Evolutionary conservation across 2,113 vertebrate species (phyloP).

Genomic region (Lepus timidus): DNA sequence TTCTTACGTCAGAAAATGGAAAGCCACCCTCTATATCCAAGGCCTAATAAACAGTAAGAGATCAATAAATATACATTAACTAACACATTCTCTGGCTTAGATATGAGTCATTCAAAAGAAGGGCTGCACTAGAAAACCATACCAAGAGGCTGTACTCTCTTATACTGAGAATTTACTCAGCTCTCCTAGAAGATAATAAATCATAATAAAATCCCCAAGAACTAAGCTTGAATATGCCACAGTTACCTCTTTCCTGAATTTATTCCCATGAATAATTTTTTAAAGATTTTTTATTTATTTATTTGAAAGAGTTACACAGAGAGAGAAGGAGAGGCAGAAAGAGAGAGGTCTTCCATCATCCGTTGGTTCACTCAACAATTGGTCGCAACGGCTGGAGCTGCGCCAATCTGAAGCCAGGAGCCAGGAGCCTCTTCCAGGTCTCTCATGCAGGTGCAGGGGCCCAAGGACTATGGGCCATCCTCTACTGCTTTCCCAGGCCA

Average conservation of each 20-base stretch:
- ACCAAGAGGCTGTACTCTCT: not conserved
- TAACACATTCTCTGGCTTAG: not conserved
- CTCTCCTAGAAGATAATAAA: not conserved
- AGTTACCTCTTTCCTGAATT: slow-evolving; percentile 12
- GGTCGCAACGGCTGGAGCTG: too few relatives aligned
- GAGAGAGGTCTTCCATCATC: too few relatives aligned
- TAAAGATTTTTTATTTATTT: too few relatives aligned
- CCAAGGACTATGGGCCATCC: too few relatives aligned
- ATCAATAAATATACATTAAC: not conserved
- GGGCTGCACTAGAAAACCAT: not conserved
- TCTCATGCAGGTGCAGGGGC: too few relatives aligned
- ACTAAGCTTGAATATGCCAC: not conserved
- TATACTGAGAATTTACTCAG: not conserved
- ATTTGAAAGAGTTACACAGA: too few relatives aligned
- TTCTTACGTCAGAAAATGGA: not conserved
- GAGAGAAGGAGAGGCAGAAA: too few relatives aligned
- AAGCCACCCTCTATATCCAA: not conserved
- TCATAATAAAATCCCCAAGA: not conserved
- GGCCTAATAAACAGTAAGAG: not conserved
- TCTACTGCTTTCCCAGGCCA: too few relatives aligned
- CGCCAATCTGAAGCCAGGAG: too few relatives aligned
- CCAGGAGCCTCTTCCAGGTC: too few relatives aligned
- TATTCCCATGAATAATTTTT: not conserved
- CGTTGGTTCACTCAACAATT: too few relatives aligned
- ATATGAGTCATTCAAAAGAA: slow-evolving; percentile 1